These are phyloP conservation scores for Andrena dorsata DNA, from an alignment of 2,888 invertebrate species.

Conservation along the genomic window DNA sequence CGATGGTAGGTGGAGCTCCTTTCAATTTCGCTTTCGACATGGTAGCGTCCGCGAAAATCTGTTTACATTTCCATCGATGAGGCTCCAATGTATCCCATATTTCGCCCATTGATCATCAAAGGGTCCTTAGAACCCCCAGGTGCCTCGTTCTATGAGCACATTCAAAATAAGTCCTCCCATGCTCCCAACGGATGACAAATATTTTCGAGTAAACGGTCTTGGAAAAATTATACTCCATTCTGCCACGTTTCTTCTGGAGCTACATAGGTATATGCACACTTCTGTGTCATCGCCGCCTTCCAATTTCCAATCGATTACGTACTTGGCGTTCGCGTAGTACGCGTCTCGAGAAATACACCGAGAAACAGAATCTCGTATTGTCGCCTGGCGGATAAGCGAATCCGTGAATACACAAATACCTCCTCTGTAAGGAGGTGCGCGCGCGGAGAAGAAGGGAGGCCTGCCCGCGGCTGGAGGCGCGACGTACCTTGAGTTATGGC, in stretches of 20 bases:
- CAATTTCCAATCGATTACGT: constrained; percentile 31
- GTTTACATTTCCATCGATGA: constrained; percentile 47
- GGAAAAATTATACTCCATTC: background rate
- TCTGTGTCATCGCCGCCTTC: background rate
- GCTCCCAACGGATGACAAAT: background rate
- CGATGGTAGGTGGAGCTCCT: constrained; percentile 74
- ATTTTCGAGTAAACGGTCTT: background rate
- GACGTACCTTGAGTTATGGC: constrained; percentile 85
- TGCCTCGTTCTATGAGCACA: background rate
- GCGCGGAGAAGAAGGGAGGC: constrained; percentile 72
- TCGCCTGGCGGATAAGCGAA: constrained; percentile 61
- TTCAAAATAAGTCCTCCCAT: background rate
- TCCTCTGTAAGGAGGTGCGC: constrained; percentile 55
- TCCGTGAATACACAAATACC: constrained; percentile 79
- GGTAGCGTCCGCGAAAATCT: constrained; percentile 49
- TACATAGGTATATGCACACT: background rate
- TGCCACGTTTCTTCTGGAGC: background rate
- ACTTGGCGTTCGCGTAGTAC: constrained; percentile 38
- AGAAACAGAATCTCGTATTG: constrained; percentile 47
- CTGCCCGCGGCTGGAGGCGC: constrained; percentile 84
- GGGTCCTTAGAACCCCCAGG: background rate
- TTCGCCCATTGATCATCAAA: constrained; percentile 1
- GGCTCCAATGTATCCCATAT: constrained; percentile 7
- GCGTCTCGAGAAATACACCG: constrained; percentile 37
- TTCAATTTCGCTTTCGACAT: constrained; percentile 69